Percentiles rank a stretch among this genome's conserved stretches.
Conservation (phyloP, 2,113 vertebrate genomes). For the Delphinapterus leucas region DNA sequence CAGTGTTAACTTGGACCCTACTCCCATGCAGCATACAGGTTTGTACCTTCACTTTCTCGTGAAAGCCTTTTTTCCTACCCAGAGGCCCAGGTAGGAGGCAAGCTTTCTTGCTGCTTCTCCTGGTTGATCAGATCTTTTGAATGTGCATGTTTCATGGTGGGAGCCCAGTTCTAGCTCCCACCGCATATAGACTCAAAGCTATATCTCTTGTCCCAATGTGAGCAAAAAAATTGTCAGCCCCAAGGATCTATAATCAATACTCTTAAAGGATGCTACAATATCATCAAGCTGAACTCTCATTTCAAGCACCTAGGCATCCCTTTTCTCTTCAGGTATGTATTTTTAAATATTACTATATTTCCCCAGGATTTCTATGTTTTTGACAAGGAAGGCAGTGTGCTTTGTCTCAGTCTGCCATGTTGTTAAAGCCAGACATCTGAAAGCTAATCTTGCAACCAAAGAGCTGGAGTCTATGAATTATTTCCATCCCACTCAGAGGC, state of each 20-base stretch:
- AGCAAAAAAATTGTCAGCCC: not conserved
- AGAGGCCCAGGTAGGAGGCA: not conserved
- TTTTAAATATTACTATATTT: not conserved
- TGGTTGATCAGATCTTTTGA: not conserved
- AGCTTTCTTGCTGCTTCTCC: not conserved
- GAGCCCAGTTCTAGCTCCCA: not conserved
- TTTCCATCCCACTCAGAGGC: not conserved
- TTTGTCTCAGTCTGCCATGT: not conserved
- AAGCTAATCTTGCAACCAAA: not conserved
- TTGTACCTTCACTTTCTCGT: not conserved
- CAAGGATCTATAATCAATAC: not conserved
- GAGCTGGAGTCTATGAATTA: not conserved
- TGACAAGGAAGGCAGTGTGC: not conserved
- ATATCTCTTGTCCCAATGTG: not conserved
- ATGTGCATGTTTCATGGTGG: not conserved
- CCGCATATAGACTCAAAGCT: not conserved
- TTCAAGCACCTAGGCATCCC: not conserved
- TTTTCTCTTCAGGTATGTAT: not conserved
- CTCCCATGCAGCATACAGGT: rapidly evolving
- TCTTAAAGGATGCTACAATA: not conserved
- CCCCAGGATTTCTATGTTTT: not conserved
- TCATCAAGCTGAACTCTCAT: not conserved
- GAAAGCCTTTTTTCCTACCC: not conserved
- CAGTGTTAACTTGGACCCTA: not conserved
- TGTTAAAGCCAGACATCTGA: not conserved